Evolutionary conservation across 1,140 invertebrate genomes (phyloP), one percentile per base, ranked within the genome.

Genomic region (honey bee (Apis mellifera)): DNA sequence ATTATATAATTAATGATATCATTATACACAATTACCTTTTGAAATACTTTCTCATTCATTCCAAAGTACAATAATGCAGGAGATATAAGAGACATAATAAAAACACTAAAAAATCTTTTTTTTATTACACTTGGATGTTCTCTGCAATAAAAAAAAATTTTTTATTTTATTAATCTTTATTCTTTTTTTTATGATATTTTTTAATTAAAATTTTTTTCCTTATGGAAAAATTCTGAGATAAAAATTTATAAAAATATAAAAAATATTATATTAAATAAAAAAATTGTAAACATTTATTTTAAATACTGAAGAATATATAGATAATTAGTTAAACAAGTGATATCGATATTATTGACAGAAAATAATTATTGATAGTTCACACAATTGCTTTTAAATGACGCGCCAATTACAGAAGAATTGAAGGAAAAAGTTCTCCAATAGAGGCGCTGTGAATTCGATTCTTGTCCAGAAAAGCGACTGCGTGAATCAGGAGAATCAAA

Each of bases 91-190:
- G 97, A 96, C 93, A 98, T 97, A 77, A 97, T 93, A 83, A 96
- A 96, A 1, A 98, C 97, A 94, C 98, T 98, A 69, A 97, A 95
- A 92, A 98, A 98, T 90, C 98, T 95, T 92, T 96, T 96, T 90
- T 98, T 98, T 84, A 99, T 98, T 5, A 96, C 98, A n/a, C 96
- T 95, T 11, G 98, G 97, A 94, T 98, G 97, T 92, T 98, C 96
- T 88, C 97, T 97, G 94, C 89, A 96, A 88, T 86, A 90, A 84
- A 89, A 92, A 87, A 17, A 12, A 26, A 2, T 19, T 54, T 23
- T 54, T 1, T 32, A 21, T 68, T 68, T 55, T 23, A 23, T 23
- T 68, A 11, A 21, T 23, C 48, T 52, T 42, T 12, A 11, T 0
- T 15, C 32, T 64, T 76, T 48, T 26, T 60, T 1, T 23, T 69